Evolutionary conservation across 1,140 invertebrate species (phyloP).

Genomic region (Lordiphosa clarofinis): DNA sequence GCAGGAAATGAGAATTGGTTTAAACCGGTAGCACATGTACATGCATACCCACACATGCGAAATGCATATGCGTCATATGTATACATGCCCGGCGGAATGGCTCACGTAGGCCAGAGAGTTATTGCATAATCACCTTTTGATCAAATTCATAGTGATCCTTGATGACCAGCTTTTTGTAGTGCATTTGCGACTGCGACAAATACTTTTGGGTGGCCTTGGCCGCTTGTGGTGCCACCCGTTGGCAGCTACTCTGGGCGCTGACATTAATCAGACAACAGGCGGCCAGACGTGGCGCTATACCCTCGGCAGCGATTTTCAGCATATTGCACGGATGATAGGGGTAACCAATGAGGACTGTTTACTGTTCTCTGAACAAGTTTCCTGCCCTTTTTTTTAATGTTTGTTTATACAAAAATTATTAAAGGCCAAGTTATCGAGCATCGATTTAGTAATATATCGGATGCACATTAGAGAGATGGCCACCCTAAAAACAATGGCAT

Average conservation of each 20-base stretch:
- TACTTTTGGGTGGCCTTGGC: constrained; percentile 56
- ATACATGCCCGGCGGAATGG: constrained; percentile 12
- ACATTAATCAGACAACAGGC: constrained; percentile 48
- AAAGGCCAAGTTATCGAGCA: too few relatives aligned
- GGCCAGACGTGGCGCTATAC: constrained; percentile 56
- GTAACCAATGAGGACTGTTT: too few relatives aligned
- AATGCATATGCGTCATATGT: constrained; percentile 14
- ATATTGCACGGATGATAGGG: constrained; percentile 18
- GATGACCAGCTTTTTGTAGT: constrained; percentile 63
- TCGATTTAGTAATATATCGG: too few relatives aligned
- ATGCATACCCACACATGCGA: not conserved
- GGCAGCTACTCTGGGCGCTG: constrained; percentile 56
- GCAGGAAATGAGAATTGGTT: not conserved
- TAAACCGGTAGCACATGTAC: not conserved
- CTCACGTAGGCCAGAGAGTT: constrained; percentile 61
- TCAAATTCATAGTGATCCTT: constrained; percentile 79
- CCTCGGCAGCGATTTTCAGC: constrained; percentile 68
- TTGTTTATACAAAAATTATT: too few relatives aligned
- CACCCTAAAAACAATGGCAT: too few relatives aligned
- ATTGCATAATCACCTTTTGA: constrained; percentile 73
- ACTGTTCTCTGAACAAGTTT: too few relatives aligned
- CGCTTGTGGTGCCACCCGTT: constrained; percentile 41
- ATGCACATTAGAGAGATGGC: too few relatives aligned
- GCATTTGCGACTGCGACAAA: constrained; percentile 57
- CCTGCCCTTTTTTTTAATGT: too few relatives aligned